Evolutionary conservation across 1,140 invertebrate species (phyloP), one percentile per base, ranked within the genome.

Genomic region (Ptiloglossa arizonensis): DNA sequence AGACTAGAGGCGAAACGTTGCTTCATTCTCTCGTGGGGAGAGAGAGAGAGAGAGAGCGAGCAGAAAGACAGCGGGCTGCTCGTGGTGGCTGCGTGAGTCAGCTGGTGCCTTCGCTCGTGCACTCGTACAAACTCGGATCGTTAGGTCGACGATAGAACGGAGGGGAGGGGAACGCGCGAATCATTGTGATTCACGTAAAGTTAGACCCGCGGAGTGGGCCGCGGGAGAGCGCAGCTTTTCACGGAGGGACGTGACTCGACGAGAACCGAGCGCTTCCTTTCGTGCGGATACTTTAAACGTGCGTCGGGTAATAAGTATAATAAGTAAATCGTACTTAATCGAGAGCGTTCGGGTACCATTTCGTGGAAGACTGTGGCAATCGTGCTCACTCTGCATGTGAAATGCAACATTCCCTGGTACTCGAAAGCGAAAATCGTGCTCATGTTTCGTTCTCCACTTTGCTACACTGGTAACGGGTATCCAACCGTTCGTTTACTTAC

Each of bases 1-100:
- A 71, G 71, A 80, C 83, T 81, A 76, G 56, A 70, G 50, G 79
- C 79, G 82, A 81, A 70, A 70, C 73, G 81, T 62, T 78, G 62
- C 72, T 82, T 76, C 68, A 57, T 69, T 73, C 68, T 69, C 44
- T 52, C 48, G 24, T 27, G 15, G 15, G 4, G 15, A 22, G 44
- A 6, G 44, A 38, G 44, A 22, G 44, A 50, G 27, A 70, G 38
- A 32, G 52, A 69, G 67, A 57, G 66, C 41, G 79, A 66, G 56
- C 22, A 68, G 24, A n/a, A 56, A 73, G 74, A 83, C n/a, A 41
- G 56, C 56, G 52, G 13, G n/a, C n/a, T n/a, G n/a, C 68, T 50
- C 70, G 52, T 52, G 64, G 71, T 69, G 54, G 67, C 44, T 68
- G 38, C 44, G 64, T 83, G 83, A 85, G 83, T 85, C 82, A 85